A percentile compares a stretch with the other conserved stretches of the same genome.
These are phyloP conservation scores for Trichomycterus rosablanca DNA, from an alignment of 2,113 vertebrate species.

Conservation along the genomic window DNA sequence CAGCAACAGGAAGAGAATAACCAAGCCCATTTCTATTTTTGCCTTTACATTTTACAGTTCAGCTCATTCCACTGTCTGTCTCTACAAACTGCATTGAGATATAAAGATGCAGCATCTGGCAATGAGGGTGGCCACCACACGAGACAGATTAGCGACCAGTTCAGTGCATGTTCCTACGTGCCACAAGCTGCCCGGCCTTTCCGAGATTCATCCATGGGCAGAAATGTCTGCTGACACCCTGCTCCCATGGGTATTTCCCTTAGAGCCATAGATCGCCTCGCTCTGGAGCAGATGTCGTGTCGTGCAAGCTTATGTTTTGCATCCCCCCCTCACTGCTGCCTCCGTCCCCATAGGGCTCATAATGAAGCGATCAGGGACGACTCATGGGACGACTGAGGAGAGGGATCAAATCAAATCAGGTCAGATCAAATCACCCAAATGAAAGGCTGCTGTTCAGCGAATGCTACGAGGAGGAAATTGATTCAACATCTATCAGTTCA, in stretches of 20 bases:
- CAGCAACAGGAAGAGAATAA: too few relatives aligned
- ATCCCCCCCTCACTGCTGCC: slow-evolving; percentile 1
- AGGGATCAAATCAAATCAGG: slow-evolving; percentile 38
- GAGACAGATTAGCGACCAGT: neutral
- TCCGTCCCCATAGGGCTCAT: neutral
- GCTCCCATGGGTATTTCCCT: neutral
- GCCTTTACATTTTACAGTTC: neutral
- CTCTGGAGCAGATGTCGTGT: neutral
- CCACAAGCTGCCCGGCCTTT: neutral
- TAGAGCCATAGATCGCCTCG: neutral
- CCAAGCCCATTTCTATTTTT: too few relatives aligned
- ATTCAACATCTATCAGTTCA: slow-evolving; percentile 13
- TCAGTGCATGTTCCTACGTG: neutral
- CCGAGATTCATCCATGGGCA: neutral
- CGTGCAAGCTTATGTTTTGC: neutral
- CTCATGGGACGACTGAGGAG: slow-evolving; percentile 24
- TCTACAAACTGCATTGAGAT: neutral
- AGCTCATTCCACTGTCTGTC: neutral
- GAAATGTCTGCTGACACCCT: neutral
- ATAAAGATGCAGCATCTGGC: neutral
- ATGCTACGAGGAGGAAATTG: slow-evolving; percentile 2
- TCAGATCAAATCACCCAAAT: slow-evolving; percentile 37
- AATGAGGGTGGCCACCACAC: neutral
- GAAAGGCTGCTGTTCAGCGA: slow-evolving; percentile 29
- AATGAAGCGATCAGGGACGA: slow-evolving; percentile 24